phyloP scores from a whole-genome alignment of 2,113 vertebrate species.

The Cyphomyrus discorhynchus region DNA sequence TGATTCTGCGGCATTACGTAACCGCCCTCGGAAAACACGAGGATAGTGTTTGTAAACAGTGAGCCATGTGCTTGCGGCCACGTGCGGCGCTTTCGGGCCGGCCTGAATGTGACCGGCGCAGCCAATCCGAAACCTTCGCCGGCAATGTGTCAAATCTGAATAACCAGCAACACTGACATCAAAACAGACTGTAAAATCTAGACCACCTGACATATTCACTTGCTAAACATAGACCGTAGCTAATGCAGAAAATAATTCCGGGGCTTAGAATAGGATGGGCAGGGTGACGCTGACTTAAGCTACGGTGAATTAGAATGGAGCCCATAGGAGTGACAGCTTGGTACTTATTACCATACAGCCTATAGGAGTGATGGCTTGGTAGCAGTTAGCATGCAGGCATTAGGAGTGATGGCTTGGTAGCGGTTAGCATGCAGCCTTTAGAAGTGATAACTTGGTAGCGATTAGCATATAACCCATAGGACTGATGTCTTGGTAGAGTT shows the following conservation, averaged over 20 bases:
- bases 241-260: background rate
- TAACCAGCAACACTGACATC: background rate
- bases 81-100: slow-evolving; percentile 42
- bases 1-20: slow-evolving; percentile 53
- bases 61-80: slow-evolving; percentile 61
- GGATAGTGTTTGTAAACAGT: slow-evolving; percentile 77
- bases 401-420: background rate
- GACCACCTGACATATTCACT: background rate
- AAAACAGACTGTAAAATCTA: background rate
- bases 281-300: background rate
- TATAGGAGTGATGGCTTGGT: background rate
- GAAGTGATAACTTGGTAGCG: background rate
- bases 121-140: background rate
- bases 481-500: background rate
- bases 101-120: slow-evolving; percentile 22
- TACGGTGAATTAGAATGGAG: background rate
- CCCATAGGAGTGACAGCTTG: background rate
- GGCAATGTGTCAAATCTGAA: background rate
- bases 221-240: background rate
- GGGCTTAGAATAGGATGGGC: background rate
- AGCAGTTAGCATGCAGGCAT: background rate
- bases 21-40: slow-evolving; percentile 55
- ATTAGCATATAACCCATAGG: background rate
- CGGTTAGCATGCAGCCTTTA: background rate
- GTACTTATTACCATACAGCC: background rate